Evolutionary conservation across 2,113 vertebrate species (phyloP).

Genomic region (Pagrus major): DNA sequence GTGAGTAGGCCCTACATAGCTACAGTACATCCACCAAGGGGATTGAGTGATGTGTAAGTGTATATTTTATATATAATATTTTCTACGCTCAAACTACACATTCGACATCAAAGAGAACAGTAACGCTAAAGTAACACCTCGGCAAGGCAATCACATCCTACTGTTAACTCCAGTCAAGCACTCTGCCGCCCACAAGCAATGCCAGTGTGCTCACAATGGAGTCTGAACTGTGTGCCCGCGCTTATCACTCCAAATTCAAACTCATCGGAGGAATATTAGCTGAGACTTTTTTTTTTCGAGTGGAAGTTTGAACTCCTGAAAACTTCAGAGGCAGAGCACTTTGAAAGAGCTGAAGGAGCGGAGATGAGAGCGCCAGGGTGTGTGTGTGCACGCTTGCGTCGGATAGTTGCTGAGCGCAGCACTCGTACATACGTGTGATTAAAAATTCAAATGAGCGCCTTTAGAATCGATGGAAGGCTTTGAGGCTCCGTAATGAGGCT

Average conservation of each 20-base stretch:
- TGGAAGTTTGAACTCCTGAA: slow-evolving; percentile 72
- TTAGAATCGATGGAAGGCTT: slow-evolving; percentile 94
- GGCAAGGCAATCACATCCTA: slow-evolving; percentile 51
- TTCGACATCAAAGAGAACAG: slow-evolving; percentile 73
- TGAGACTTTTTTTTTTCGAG: slow-evolving; percentile 67
- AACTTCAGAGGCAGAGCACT: slow-evolving; percentile 82
- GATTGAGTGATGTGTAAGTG: slow-evolving; percentile 55
- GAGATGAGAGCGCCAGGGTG: slow-evolving; percentile 64
- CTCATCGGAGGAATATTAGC: slow-evolving; percentile 53
- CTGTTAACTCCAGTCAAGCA: slow-evolving; percentile 54
- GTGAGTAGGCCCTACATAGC: slow-evolving; percentile 71
- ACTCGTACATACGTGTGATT: slow-evolving; percentile 90
- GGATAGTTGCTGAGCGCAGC: slow-evolving; percentile 86
- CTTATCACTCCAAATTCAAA: slow-evolving; percentile 61
- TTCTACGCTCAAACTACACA: slow-evolving; percentile 71
- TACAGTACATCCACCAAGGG: slow-evolving; percentile 65
- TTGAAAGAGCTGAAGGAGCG: slow-evolving; percentile 76
- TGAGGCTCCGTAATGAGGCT: slow-evolving; percentile 94
- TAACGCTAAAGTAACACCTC: slow-evolving; percentile 52
- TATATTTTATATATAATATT: slow-evolving; percentile 74
- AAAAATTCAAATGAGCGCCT: slow-evolving; percentile 97
- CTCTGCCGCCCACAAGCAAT: slow-evolving; percentile 52
- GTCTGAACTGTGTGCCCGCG: slow-evolving; percentile 30
- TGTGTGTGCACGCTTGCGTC: slow-evolving; percentile 57
- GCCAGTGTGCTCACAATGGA: slow-evolving; percentile 39